Conservation (phyloP, 1,140 invertebrate species). For the Leguminivora glycinivorella region DNA sequence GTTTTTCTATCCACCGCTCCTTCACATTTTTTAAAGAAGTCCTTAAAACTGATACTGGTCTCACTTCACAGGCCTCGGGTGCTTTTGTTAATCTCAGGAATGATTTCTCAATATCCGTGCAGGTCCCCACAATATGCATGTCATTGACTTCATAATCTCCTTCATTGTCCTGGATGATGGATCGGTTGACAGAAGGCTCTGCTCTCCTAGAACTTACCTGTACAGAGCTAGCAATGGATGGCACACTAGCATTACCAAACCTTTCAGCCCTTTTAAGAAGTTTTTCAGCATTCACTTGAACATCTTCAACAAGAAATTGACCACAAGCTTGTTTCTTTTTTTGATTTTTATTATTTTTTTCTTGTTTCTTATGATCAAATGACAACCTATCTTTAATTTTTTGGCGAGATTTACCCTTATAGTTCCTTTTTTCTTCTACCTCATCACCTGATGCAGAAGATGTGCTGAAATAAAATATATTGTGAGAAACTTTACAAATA, state of each 20-base stretch:
- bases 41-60: conserved; percentile 91
- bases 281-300: conserved; percentile 86
- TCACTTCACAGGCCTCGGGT: conserved; percentile 93
- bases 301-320: conserved; percentile 82
- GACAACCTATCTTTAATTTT: conserved; percentile 74
- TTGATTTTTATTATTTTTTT: conserved; percentile 75
- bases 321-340: conserved; percentile 84
- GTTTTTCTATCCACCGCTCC: conserved; percentile 91
- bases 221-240: conserved; percentile 68
- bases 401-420: conserved; percentile 68
- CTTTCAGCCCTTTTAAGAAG: conserved; percentile 92
- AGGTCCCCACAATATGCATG: conserved; percentile 95
- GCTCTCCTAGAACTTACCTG: conserved; percentile 57
- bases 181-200: conserved; percentile 68
- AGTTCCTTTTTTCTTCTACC: conserved; percentile 60
- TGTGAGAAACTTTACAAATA: conserved; percentile 33
- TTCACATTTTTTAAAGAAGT: conserved; percentile 94
- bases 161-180: conserved; percentile 79
- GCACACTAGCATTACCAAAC: conserved; percentile 80
- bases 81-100: conserved; percentile 97
- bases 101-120: conserved; percentile 94
- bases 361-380: conserved; percentile 67
- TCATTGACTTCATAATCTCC: conserved; percentile 89
- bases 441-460: conserved; percentile 74
- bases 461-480: conserved; percentile 54